Base-by-base conservation (phyloP, 64 coral and sea anemone species). In the Pachyseris speciosa region DNA sequence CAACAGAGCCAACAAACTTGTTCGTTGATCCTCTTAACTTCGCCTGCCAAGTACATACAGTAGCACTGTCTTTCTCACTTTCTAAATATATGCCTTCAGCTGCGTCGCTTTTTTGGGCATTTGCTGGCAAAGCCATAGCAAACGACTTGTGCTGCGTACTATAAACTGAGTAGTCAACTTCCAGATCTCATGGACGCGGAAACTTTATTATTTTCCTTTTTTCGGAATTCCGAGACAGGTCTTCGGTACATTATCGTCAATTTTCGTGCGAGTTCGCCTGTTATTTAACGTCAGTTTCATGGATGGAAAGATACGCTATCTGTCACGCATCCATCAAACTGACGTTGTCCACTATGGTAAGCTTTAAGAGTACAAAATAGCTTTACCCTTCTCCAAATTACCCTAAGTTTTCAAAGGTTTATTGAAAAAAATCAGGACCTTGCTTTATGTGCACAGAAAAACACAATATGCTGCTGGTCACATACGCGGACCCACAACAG, bases 1-100 rank as follows among this genome's bases (percentile, higher is more conserved):
- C 78, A 71, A 83, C 61, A 70, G 83, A 91, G 60, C 87, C 72
- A 52, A 78, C 22, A 57, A 64, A 30, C 75, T 78, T n/a, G n/a
- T n/a, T n/a, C n/a, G n/a, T n/a, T n/a, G n/a, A n/a, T n/a, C n/a
- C n/a, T n/a, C n/a, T n/a, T n/a, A n/a, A n/a, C n/a, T n/a, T n/a
- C n/a, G n/a, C n/a, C n/a, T n/a, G n/a, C n/a, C n/a, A n/a, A 66
- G 75, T 90, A 15, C 27, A 36, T 68, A 32, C 29, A 25, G 63
- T 30, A 66, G n/a, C 24, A 66, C 63, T 66, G 25, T 25, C 63
- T 66, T 66, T 66, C 63, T 66, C 63, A 32, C 9, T 34, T 31
- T 68, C 65, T 34, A 34, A 34, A 34, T 33, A 8, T 7, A 5
- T 33, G 27, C 29, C 29, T 32, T 34, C 65, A 68, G 4, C 65